These are phyloP conservation scores for Maccullochella peelii DNA, from an alignment of 2,113 vertebrate species.

Conservation along the genomic window DNA sequence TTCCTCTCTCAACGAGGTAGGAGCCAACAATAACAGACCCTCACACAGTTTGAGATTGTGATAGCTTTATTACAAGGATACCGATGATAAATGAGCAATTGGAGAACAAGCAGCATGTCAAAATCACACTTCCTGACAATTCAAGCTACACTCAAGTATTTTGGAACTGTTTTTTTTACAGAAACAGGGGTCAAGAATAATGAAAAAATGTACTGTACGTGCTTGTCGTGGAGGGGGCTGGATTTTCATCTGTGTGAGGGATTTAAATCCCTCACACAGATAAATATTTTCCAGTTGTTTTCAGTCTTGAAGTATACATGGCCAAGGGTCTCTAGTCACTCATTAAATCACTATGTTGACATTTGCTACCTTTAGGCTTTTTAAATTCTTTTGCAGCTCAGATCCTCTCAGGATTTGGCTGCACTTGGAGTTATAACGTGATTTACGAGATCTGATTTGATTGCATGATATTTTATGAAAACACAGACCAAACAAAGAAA, in stretches of 20 bases:
- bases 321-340: not conserved
- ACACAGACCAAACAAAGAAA: not conserved
- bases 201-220: conserved; percentile 15
- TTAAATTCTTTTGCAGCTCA: not conserved
- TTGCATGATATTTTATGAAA: not conserved
- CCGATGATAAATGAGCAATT: conserved; percentile 54
- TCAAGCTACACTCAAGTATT: conserved; percentile 20
- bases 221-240: not conserved
- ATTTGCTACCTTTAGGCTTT: not conserved
- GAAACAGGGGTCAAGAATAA: conserved; percentile 18
- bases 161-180: conserved; percentile 30
- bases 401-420: not conserved
- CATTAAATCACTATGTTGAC: conserved; percentile 3
- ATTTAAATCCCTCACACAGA: conserved; percentile 5
- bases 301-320: not conserved
- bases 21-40: conserved; percentile 62
- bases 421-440: not conserved
- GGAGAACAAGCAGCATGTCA: conserved; percentile 54
- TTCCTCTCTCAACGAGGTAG: conserved; percentile 95
- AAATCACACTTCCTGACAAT: conserved; percentile 55
- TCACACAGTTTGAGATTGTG: conserved; percentile 10
- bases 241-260: too few species aligned
- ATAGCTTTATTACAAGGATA: conserved; percentile 53
- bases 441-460: not conserved
- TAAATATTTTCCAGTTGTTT: conserved; percentile 30